Evolutionary conservation across 2,797 vertebrate genomes (phyloP).

Genomic region (Fratercula arctica): DNA sequence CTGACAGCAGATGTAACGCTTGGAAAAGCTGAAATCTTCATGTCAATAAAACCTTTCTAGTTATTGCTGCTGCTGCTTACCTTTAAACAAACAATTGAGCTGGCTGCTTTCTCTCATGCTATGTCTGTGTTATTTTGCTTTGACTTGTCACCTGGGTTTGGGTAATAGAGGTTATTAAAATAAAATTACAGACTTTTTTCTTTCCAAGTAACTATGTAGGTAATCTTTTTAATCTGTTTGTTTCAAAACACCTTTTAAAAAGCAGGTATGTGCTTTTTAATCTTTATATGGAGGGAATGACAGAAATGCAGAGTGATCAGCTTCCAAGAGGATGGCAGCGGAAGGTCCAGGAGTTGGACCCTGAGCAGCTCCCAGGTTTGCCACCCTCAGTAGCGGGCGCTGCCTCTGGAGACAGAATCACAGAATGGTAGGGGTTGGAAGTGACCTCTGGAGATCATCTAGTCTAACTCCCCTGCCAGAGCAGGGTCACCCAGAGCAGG

Average conservation of each 20-base stretch:
- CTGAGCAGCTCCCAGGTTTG: not conserved
- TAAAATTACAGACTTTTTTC: not conserved
- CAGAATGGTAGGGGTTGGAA: too few relatives aligned
- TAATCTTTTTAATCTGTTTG: not conserved
- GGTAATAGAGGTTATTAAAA: not conserved
- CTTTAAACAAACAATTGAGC: not conserved
- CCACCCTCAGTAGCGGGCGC: accelerated
- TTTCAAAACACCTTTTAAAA: not conserved
- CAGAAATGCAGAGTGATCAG: not conserved
- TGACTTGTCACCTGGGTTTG: not conserved
- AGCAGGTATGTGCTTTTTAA: not conserved
- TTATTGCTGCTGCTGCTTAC: not conserved
- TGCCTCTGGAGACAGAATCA: not conserved
- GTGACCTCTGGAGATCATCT: too few relatives aligned
- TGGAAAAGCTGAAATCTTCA: not conserved
- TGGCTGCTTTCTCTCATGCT: not conserved
- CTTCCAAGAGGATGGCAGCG: not conserved
- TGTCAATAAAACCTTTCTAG: not conserved
- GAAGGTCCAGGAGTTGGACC: not conserved
- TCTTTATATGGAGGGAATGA: not conserved
- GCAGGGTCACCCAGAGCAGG: too few relatives aligned
- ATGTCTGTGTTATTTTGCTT: not conserved
- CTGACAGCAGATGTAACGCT: not conserved
- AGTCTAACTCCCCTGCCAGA: too few relatives aligned
- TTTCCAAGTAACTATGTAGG: not conserved